Evolutionary conservation across 2,113 vertebrate species (phyloP), one percentile per base, ranked within the genome.

Genomic region (Centropristis striata): DNA sequence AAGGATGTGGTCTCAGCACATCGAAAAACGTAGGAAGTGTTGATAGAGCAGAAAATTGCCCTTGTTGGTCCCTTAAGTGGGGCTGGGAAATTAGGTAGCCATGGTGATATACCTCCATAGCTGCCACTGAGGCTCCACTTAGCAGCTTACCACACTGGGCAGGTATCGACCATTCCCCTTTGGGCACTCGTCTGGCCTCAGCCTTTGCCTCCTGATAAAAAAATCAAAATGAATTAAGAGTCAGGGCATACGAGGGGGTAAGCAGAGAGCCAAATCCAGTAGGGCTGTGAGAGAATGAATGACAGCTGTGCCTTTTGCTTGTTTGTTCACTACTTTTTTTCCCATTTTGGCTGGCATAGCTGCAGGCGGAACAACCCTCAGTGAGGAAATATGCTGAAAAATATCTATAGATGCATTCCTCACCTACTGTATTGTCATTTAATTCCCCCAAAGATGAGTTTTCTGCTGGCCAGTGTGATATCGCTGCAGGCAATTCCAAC

Each of bases 41-140:
- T 67, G 68, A 84, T 83, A 71, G 75, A 79, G 88, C 65, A 79
- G 87, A 86, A 86, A 91, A 93, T 90, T 92, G 87, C 88, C 84
- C 79, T 46, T 80, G 83, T 78, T 81, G 87, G 72, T 86, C 82
- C 81, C 84, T 69, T 83, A 86, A 93, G 89, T 86, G 85, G 86
- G 73, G 54, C 75, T 71, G 53, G 54, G 54, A 92, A 91, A 92
- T 90, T 77, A 81, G 87, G 91, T 85, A 85, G 86, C 79, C 60
- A 67, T 72, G 83, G 80, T 59, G 75, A 90, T 87, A 78, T 60
- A 84, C 72, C 75, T 75, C 73, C 49, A 59, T 39, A 63, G 77
- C 77, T 78, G 71, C 78, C 68, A 80, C 32, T 55, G 80, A 67
- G 75, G 78, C 72, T 80, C 75, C 78, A 75, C 72, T 88, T 90